Evolutionary conservation across 2,888 invertebrate species (phyloP).

Genomic region (Hirtodrosophila histrioides): DNA sequence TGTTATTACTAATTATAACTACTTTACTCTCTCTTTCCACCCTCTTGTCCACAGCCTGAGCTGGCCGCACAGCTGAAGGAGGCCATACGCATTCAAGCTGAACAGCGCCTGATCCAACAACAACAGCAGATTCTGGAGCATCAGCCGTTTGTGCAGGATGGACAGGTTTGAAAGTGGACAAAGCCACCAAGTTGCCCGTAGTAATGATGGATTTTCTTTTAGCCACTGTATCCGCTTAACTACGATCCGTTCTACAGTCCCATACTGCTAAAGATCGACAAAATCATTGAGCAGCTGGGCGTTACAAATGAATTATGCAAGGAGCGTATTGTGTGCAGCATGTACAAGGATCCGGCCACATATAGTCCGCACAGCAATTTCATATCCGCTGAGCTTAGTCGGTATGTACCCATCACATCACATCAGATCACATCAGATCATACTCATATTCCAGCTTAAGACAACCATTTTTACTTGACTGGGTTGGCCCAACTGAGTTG

Average conservation of each 20-base stretch:
- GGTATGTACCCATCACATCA: conserved; percentile 87
- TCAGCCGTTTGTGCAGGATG: conserved; percentile 84
- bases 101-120: conserved; percentile 86
- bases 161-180: conserved; percentile 74
- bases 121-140: conserved; percentile 87
- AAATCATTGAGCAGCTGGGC: conserved; percentile 89
- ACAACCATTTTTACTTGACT: conserved; percentile 5
- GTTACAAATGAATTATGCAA: conserved; percentile 90
- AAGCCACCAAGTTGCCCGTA: neutral
- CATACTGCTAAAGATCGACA: conserved; percentile 91
- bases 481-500: conserved; percentile 11
- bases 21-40: neutral
- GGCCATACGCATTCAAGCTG: conserved; percentile 86
- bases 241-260: conserved; percentile 90
- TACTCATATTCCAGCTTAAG: no score
- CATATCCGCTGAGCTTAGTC: conserved; percentile 93
- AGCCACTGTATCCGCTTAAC: conserved; percentile 83
- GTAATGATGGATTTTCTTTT: conserved; percentile 12
- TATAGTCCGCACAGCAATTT: conserved; percentile 95
- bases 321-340: conserved; percentile 92
- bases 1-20: neutral
- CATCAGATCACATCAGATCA: neutral
- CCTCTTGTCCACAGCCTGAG: conserved; percentile 67
- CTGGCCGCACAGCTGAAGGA: conserved; percentile 86
- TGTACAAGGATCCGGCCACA: conserved; percentile 92